A percentile compares a stretch with the other conserved stretches of the same genome.
Conservation (phyloP, 1,140 invertebrate species). For the Himalopsyche phryganea region DNA sequence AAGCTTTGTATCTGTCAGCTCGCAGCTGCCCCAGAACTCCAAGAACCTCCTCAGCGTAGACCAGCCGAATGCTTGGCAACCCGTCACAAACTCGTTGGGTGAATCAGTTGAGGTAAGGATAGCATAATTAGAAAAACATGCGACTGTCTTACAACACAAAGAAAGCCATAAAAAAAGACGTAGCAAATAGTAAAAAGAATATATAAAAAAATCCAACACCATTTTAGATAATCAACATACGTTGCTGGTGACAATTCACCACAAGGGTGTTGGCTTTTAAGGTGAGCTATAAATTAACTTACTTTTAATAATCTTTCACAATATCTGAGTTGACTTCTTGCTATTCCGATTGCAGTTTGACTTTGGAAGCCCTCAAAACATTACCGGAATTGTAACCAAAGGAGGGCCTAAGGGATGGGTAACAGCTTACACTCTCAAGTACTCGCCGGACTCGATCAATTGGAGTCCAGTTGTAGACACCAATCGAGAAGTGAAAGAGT, state of each 20-base stretch:
- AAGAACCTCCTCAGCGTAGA: constrained; percentile 47
- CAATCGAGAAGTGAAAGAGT: constrained; percentile 54
- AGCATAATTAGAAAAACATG: background rate
- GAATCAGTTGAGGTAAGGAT: constrained; percentile 58
- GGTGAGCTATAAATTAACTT: background rate
- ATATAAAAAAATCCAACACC: background rate
- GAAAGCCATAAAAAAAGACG: background rate
- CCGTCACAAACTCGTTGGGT: constrained; percentile 58
- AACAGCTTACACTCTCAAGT: constrained; percentile 66
- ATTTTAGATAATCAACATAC: too few species aligned
- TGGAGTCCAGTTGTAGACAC: constrained; percentile 68
- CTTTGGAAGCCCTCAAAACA: constrained; percentile 67
- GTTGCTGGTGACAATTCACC: too few species aligned
- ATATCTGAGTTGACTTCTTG: too few species aligned
- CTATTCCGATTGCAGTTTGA: constrained; percentile 62
- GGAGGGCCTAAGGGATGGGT: constrained; percentile 71
- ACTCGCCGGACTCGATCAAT: constrained; percentile 64
- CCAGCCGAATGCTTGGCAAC: constrained; percentile 55
- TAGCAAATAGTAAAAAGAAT: background rate
- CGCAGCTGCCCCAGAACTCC: constrained; percentile 25
- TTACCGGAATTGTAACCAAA: constrained; percentile 75
- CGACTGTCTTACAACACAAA: background rate
- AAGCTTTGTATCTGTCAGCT: constrained; percentile 4
- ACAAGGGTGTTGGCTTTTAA: too few species aligned
- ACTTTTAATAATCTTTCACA: too few species aligned